Conservation (phyloP, 2,113 vertebrate genomes). For the Sakesphorus luctuosus region DNA sequence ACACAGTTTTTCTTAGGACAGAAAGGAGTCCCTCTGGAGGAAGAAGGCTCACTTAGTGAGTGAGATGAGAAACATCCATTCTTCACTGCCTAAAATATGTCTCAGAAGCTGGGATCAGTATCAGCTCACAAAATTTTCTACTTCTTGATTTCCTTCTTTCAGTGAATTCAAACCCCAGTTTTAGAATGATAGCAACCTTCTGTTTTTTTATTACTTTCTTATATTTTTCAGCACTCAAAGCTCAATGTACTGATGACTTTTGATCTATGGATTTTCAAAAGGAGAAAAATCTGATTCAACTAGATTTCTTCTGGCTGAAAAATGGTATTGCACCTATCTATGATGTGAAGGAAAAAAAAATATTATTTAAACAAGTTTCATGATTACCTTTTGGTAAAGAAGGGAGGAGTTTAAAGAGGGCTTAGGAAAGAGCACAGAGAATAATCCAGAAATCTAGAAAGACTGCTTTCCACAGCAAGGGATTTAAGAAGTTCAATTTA, state of each 20-base stretch:
- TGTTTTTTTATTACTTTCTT: background rate
- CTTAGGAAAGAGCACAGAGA: background rate
- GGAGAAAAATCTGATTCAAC: background rate
- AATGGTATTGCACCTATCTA: background rate
- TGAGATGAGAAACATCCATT: constrained; percentile 14
- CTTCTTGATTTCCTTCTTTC: background rate
- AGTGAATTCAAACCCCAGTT: background rate
- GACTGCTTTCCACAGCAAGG: background rate
- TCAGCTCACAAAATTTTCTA: background rate
- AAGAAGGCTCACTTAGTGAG: background rate
- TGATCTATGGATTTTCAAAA: background rate
- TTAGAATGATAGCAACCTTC: background rate
- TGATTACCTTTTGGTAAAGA: background rate
- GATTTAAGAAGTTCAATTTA: background rate
- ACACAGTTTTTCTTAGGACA: constrained; percentile 36
- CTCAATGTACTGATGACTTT: background rate
- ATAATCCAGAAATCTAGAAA: background rate
- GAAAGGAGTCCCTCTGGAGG: background rate
- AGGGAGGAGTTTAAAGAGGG: background rate
- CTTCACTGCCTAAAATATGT: background rate
- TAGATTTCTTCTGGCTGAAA: background rate
- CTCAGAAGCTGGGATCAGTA: background rate
- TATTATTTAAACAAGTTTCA: background rate
- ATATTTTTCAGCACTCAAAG: background rate
- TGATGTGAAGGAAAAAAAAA: background rate